Base-by-base conservation (phyloP, 2,888 invertebrate species). In the Lumbricus terrestris region DNA sequence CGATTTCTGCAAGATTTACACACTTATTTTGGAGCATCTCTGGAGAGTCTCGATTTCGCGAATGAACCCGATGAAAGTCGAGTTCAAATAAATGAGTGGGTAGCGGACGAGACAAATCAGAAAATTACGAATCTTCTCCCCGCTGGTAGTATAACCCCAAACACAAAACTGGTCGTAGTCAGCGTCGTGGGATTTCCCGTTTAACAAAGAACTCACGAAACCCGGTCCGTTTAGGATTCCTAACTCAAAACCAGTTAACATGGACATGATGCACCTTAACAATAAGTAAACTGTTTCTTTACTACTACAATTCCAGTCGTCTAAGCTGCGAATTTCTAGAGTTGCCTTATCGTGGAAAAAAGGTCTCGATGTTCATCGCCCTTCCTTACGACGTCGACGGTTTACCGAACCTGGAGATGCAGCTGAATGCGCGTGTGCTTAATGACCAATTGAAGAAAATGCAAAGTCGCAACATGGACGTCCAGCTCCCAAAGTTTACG, bases 61-160 rank as follows among this genome's bases (percentile, higher is more conserved):
- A 23, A 3, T 33, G 47, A 89, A 42, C 23, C 89, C 5, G 47
- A 88, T 0, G 38, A 89, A 15, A 83, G 35, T 6, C 82, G 35
- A 40, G 29, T 35, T 33, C 69, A 88, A 5, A 97, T 98, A 89
- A 98, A 98, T 93, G 93, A 94, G 69, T 98, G 98, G 97, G 97
- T 97, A 83, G 96, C 96, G 93, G 94, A 96, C 15, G 96, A 97
- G 93, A 98, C 98, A 0, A 96, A 97, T 90, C 95, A 97, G 18
- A 97, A 97, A 94, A 98, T 98, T 91, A 96, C 96, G 92, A 96
- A 97, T 93, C 95, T 98, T 6, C 95, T 98, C 88, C 94, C 95
- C 4, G 29, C 96, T 0, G 96, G 96, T 88, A 91, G 92, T 29
- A 91, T 95, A 29, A 92, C 90, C 88, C 54, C 82, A n/a, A 38